phyloP scores from a whole-genome alignment of 2,113 vertebrate genomes.

The Bujurquina vittata region DNA sequence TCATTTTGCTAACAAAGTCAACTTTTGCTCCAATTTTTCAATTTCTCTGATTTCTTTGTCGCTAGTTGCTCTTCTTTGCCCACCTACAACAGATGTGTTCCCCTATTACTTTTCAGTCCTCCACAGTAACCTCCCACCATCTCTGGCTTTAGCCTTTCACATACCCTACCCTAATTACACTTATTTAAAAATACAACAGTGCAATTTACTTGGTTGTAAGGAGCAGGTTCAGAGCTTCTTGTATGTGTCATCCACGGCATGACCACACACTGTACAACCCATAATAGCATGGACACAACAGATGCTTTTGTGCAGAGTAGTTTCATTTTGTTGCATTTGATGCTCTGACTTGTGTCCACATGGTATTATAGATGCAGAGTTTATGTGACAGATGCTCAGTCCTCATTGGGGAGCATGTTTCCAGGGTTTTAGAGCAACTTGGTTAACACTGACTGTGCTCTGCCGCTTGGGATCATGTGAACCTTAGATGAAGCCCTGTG shows the following conservation, averaged over 20 bases:
- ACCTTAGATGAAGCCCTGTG: neutral
- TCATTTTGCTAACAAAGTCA: neutral
- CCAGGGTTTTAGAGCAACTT: neutral
- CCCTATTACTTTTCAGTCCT: neutral
- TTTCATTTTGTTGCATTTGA: neutral
- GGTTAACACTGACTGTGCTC: neutral
- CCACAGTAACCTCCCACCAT: neutral
- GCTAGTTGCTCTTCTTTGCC: neutral
- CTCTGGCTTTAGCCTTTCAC: neutral
- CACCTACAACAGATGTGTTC: neutral
- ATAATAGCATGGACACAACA: slow-evolving; percentile 16
- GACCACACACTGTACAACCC: neutral
- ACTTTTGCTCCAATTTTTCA: neutral
- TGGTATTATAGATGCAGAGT: too few relatives aligned
- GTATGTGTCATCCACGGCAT: neutral
- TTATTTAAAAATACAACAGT: neutral
- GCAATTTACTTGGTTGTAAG: neutral
- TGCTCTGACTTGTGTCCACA: neutral
- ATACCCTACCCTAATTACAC: neutral
- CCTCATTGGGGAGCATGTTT: too few relatives aligned
- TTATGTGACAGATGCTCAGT: too few relatives aligned
- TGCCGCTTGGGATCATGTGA: neutral
- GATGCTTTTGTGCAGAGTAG: neutral
- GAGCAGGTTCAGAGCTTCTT: neutral
- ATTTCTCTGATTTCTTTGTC: neutral